Base-by-base conservation (phyloP, 2,113 vertebrate genomes). In the Benthochromis sp. region DNA sequence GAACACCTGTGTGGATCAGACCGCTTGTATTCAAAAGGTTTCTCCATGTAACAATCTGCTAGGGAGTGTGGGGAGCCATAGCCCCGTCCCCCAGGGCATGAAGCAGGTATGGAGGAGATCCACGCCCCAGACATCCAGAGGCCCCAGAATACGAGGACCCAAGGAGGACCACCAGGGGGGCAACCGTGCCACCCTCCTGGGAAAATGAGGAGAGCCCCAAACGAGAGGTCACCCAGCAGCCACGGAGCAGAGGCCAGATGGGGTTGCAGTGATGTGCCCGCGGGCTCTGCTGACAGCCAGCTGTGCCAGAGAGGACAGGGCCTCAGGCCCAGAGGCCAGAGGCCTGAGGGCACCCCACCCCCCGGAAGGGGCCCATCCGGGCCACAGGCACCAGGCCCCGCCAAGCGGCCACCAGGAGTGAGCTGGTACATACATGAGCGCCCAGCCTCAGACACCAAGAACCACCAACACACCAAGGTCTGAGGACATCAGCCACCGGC, bases 341-440 rank as follows among this genome's bases (percentile, higher is more conserved):
- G 52, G 52, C 50, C 50, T 2, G 14, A 47, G 7, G 16, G 14
- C 43, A 47, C 14, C 45, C 45, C 45, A 47, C 14, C 6, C 43
- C 45, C 45, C 1, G 14, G 45, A 47, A 47, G 6, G 14, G 14
- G 16, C 16, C 16, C 47, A 9, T 8, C 8, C 2, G 2, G 16
- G 47, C 47, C 47, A 50, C 16, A 50, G 47, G 16, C 45, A 3
- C 45, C 16, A 53, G 52, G 0, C n/a, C 10, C 2, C 0, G 3
- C n/a, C 0, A 54, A 54, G 2, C 2, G 0, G 6, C 6, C 53
- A 54, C n/a, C 0, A 54, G 53, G 3, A 54, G n/a, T 24, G 53
- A 54, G 53, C n/a, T 0, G 1, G n/a, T 54, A 24, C 53, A 54
- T 54, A 54, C 52, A 54, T 54, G 0, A 54, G 52, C 0, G 52